phyloP scores from a whole-genome alignment of 2,888 invertebrate species.

The Hetaerina titia region DNA sequence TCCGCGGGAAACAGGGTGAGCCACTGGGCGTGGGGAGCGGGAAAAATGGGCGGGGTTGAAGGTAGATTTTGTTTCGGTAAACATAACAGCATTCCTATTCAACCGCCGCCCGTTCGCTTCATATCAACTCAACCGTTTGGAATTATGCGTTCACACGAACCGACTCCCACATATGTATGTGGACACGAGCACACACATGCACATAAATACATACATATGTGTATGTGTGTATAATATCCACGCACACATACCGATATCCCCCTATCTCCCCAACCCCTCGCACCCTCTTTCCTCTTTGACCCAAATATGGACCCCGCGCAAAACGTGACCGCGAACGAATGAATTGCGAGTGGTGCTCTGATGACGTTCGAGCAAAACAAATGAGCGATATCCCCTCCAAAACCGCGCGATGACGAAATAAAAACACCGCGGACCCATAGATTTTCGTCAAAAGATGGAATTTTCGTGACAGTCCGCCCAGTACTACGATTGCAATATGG shows the following conservation, averaged over 20 bases:
- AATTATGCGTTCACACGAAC: not conserved
- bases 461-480: not conserved
- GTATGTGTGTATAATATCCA: too few species aligned
- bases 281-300: not conserved
- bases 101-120: not conserved
- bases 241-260: too few species aligned
- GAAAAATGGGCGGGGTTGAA: not conserved
- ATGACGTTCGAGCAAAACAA: not conserved
- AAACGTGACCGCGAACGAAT: not conserved
- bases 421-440: not conserved
- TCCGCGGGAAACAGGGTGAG: not conserved
- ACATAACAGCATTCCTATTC: not conserved
- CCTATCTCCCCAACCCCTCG: not conserved
- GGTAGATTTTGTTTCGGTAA: not conserved
- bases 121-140: not conserved
- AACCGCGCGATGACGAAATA: conserved; percentile 10
- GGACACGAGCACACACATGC: not conserved
- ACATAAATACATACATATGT: not conserved
- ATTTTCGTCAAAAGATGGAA: not conserved
- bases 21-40: not conserved
- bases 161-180: not conserved
- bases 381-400: conserved; percentile 1
- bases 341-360: not conserved
- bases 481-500: not conserved
- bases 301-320: not conserved